Evolutionary conservation across 2,888 invertebrate species (phyloP), one percentile per base, ranked within the genome.

Genomic region (Acronicta leporina): DNA sequence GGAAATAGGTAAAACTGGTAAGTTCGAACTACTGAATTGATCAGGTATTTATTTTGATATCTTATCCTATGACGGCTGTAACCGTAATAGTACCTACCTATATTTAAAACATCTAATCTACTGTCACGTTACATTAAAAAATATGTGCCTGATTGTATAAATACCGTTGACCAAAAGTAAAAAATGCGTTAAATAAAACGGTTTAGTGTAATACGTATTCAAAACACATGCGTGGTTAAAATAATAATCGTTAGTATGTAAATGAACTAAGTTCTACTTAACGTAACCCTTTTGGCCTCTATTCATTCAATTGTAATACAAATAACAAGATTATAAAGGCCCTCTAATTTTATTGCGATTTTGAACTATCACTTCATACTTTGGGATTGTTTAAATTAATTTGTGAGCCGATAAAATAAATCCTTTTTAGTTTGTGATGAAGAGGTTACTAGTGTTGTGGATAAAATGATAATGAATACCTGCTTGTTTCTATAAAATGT

Each of bases 171-270:
- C 15, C 42, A 15, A 42, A 40, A 63, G 30, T 59, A 74, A 67
- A 54, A 47, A 35, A 52, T 70, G 57, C 63, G 51, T 63, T 51
- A 64, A 73, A 73, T 60, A 30, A 48, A 70, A 48, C 55, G 49
- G 33, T 70, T 44, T 65, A 57, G 10, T 27, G 35, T 51, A 53
- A 49, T 65, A 57, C 33, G 8, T 62, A 73, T 73, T 68, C 70
- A 56, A 61, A 63, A 56, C 68, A 63, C 64, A 65, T 54, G 30
- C 44, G 8, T 38, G 20, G 50, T 63, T 42, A 53, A 60, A 73
- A 63, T 63, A 70, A 68, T 65, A 65, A 64, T 73, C 64, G 57
- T 75, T 73, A 63, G 55, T 68, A 75, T 75, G 73, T 63, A 70
- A 75, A 75, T 75, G 9, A 63, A 64, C 16, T 35, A 25, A 58